Evolutionary conservation across 2,797 vertebrate species (phyloP).

Genomic region (Clarias laeviceps): DNA sequence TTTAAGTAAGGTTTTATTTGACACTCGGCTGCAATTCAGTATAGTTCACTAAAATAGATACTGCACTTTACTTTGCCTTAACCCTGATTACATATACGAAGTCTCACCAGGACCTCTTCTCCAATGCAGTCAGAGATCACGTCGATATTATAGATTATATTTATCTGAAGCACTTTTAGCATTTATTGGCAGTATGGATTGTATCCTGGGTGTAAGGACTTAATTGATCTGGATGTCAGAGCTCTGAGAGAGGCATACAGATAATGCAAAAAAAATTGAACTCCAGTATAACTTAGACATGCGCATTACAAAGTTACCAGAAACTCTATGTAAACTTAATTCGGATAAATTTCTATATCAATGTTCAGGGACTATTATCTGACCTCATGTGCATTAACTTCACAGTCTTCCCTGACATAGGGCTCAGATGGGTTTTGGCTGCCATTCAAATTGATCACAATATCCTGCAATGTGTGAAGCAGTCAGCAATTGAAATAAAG

Average conservation of each 20-base stretch:
- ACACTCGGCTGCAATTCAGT: constrained; percentile 43
- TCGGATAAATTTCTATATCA: neutral
- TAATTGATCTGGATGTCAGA: neutral
- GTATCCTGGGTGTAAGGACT: neutral
- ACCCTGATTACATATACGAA: constrained; percentile 7
- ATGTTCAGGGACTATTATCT: neutral
- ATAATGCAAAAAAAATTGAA: neutral
- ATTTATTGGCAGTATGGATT: neutral
- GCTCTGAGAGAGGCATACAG: neutral
- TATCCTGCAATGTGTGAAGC: constrained; percentile 20
- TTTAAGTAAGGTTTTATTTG: constrained; percentile 17
- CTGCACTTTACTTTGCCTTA: constrained; percentile 8
- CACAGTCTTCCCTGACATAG: neutral
- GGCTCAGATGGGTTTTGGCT: constrained; percentile 22
- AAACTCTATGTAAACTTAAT: constrained; percentile 7
- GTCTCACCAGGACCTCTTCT: constrained; percentile 8
- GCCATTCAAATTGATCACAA: neutral
- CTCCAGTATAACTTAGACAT: neutral
- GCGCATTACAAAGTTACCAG: neutral
- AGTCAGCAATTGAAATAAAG: constrained; percentile 10
- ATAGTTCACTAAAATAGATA: constrained; percentile 39
- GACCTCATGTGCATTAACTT: neutral
- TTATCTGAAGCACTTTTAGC: constrained; percentile 8
- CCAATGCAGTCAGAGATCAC: neutral
- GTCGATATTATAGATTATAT: constrained; percentile 25